Conservation (phyloP, 2,113 vertebrate species). For the Datnioides undecimradiatus region DNA sequence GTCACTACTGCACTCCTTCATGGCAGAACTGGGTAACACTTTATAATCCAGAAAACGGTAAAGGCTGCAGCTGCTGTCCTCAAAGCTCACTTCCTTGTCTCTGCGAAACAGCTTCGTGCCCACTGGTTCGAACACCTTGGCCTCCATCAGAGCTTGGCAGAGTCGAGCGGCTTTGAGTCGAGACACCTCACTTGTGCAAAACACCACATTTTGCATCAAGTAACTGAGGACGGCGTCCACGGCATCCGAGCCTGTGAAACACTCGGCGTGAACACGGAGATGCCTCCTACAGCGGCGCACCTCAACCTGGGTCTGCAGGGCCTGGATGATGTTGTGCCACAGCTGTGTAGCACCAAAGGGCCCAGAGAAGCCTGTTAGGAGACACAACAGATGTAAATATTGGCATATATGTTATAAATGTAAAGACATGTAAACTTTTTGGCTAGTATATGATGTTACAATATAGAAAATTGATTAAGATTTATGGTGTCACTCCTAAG, state of each 20-base stretch:
- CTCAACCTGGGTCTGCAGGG: slow-evolving; percentile 87
- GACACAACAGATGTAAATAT: too few species aligned
- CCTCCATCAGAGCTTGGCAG: slow-evolving; percentile 91
- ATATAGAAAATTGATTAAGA: too few species aligned
- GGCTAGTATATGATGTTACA: too few species aligned
- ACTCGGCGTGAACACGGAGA: slow-evolving; percentile 83
- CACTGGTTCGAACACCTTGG: slow-evolving; percentile 88
- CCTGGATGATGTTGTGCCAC: slow-evolving; percentile 88
- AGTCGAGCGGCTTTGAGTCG: slow-evolving; percentile 87
- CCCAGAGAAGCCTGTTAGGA: slow-evolving; percentile 76
- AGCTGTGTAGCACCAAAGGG: slow-evolving; percentile 89
- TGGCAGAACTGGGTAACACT: slow-evolving; percentile 39
- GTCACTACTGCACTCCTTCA: slow-evolving; percentile 41
- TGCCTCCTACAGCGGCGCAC: slow-evolving; percentile 84
- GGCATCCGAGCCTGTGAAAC: slow-evolving; percentile 87
- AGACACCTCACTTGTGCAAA: slow-evolving; percentile 88
- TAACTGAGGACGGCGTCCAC: slow-evolving; percentile 89
- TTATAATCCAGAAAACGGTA: slow-evolving; percentile 85
- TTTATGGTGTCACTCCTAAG: too few species aligned
- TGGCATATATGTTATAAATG: too few species aligned
- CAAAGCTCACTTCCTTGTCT: slow-evolving; percentile 86
- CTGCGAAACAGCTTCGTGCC: slow-evolving; percentile 86
- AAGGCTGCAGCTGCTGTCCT: slow-evolving; percentile 87
- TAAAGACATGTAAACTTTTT: too few species aligned
- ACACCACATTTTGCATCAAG: slow-evolving; percentile 89